These are phyloP conservation scores for Pyrgus malvae DNA, from an alignment of 2,888 invertebrate genomes.

Conservation along the genomic window DNA sequence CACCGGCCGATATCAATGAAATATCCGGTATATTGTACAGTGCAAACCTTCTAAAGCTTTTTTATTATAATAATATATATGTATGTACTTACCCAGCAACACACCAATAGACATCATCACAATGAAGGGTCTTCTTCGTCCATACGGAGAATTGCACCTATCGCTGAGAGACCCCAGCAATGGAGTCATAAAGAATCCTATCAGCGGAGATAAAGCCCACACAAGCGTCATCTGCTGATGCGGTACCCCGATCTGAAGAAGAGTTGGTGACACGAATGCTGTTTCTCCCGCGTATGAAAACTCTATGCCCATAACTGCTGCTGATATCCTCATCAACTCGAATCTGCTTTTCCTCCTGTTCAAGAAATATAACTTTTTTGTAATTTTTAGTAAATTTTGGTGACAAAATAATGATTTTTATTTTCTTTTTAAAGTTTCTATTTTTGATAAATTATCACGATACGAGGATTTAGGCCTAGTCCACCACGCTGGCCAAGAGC, in stretches of 20 bases:
- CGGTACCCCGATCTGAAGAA: conserved; percentile 95
- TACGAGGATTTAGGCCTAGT: too few species aligned
- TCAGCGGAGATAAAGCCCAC: conserved; percentile 96
- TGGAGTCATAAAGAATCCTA: conserved; percentile 97
- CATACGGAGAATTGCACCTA: conserved; percentile 89
- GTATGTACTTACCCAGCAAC: conserved; percentile 85
- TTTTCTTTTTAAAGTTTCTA: too few species aligned
- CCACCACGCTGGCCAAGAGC: too few species aligned
- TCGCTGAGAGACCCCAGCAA: conserved; percentile 96
- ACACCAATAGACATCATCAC: conserved; percentile 94
- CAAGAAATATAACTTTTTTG: background rate
- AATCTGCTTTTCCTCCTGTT: conserved; percentile 88
- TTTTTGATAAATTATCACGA: too few species aligned
- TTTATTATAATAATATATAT: background rate
- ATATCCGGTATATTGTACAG: too few species aligned
- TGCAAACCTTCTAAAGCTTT: too few species aligned
- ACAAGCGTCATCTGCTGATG: conserved; percentile 97
- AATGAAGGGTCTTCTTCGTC: conserved; percentile 95
- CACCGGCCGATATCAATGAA: too few species aligned
- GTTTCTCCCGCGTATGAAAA: conserved; percentile 99
- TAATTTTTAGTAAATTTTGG: too few species aligned
- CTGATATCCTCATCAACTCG: conserved; percentile 93
- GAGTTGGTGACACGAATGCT: conserved; percentile 96
- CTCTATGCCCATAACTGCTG: conserved; percentile 98
- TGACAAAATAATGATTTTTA: too few species aligned